Evolutionary conservation across 53 echinoderm and acorn worm species (phyloP).

Genomic region (Paracentrotus lividus): DNA sequence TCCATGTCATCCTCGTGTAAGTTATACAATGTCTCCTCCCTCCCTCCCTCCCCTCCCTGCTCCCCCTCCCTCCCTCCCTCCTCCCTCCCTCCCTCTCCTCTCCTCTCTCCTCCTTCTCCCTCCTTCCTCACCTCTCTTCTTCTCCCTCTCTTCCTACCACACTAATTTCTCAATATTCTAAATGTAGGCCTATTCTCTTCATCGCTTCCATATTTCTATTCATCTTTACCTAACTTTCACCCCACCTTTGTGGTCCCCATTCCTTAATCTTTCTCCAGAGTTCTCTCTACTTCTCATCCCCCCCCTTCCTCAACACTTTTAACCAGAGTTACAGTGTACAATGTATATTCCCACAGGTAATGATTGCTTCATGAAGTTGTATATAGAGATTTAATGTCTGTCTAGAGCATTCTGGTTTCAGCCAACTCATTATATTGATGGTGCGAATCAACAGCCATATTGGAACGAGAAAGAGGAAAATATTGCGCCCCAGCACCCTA

Average conservation of each 20-base stretch:
- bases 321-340: too few species aligned
- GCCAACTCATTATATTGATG: constrained; percentile 37
- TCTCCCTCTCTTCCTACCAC: too few species aligned
- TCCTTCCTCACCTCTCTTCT: background rate
- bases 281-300: too few species aligned
- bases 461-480: background rate
- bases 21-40: too few species aligned
- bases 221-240: background rate
- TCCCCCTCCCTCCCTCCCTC: background rate
- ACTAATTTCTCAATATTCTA: background rate
- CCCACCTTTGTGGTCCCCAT: too few species aligned
- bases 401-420: constrained; percentile 12
- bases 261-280: too few species aligned
- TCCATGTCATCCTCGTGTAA: too few species aligned
- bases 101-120: background rate
- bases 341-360: too few species aligned
- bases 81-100: background rate
- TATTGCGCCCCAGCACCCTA: background rate
- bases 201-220: too few species aligned
- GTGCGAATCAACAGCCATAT: background rate
- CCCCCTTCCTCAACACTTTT: too few species aligned
- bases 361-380: background rate
- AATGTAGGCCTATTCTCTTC: background rate
- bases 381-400: background rate
- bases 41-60: background rate